A percentile compares a stretch with the other conserved stretches of the same genome.
phyloP scores from a whole-genome alignment of 2,888 invertebrate genomes.

The Chironomus riparius region DNA sequence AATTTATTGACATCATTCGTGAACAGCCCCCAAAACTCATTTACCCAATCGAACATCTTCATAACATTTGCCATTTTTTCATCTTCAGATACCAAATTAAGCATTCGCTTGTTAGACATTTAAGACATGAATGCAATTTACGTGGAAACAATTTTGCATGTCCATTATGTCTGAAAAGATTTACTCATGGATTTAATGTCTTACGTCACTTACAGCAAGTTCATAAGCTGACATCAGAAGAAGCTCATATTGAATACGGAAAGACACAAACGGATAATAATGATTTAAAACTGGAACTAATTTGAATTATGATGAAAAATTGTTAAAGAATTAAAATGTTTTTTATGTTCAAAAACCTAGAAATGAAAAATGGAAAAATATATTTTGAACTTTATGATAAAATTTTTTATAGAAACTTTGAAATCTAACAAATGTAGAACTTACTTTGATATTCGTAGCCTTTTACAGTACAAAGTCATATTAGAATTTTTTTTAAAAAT shows the following conservation, averaged over 20 bases:
- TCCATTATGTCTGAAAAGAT: slow-evolving; percentile 26
- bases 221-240: slow-evolving; percentile 20
- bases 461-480: not conserved
- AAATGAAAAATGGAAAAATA: not conserved
- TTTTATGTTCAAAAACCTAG: not conserved
- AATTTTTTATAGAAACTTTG: not conserved
- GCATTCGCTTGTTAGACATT: slow-evolving; percentile 28
- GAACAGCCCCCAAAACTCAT: no score
- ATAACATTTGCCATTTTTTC: not conserved
- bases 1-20: not conserved
- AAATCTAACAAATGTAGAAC: not conserved
- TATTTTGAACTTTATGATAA: not conserved
- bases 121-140: slow-evolving; percentile 28
- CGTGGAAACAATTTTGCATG: slow-evolving; percentile 16
- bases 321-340: no score
- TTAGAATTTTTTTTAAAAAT: not conserved
- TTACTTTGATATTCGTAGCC: not conserved
- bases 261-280: not conserved
- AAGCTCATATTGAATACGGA: not conserved
- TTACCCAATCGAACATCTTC: no score
- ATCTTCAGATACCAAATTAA: slow-evolving; percentile 27
- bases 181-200: slow-evolving; percentile 27
- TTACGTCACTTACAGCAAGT: slow-evolving; percentile 27
- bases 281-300: not conserved
- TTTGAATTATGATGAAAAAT: not conserved